These are phyloP conservation scores for Adelges cooleyi DNA, from an alignment of 1,140 invertebrate species.

Conservation along the genomic window DNA sequence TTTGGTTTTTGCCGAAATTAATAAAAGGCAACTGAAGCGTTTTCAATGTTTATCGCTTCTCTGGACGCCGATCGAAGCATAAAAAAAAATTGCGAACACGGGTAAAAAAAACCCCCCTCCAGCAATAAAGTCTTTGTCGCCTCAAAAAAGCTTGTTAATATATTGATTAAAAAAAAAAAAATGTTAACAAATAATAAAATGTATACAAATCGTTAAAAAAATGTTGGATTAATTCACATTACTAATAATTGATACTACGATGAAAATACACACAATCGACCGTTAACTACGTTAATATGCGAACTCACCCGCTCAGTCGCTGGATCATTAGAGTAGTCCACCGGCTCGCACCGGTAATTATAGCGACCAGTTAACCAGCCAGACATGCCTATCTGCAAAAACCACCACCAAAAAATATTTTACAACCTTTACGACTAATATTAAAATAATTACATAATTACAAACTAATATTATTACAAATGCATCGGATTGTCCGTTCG, in stretches of 20 bases:
- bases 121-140: no score
- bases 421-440: conserved; percentile 20
- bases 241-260: neutral
- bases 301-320: conserved; percentile 76
- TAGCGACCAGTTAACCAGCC: conserved; percentile 83
- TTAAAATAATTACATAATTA: neutral
- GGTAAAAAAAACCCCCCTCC: no score
- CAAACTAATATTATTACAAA: no score
- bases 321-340: conserved; percentile 81
- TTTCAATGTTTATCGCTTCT: no score
- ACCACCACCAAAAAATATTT: conserved; percentile 23
- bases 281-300: conserved; percentile 6
- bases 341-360: conserved; percentile 87
- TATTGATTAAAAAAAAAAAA: neutral
- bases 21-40: no score
- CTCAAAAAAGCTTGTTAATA: neutral
- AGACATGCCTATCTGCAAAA: conserved; percentile 68
- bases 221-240: neutral
- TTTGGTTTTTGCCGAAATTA: no score
- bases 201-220: neutral
- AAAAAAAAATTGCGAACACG: no score
- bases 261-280: neutral
- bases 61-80: no score
- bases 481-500: no score
- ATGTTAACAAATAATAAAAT: neutral